Base-by-base conservation (phyloP, 2,888 invertebrate species). In the Germaria angustata region DNA sequence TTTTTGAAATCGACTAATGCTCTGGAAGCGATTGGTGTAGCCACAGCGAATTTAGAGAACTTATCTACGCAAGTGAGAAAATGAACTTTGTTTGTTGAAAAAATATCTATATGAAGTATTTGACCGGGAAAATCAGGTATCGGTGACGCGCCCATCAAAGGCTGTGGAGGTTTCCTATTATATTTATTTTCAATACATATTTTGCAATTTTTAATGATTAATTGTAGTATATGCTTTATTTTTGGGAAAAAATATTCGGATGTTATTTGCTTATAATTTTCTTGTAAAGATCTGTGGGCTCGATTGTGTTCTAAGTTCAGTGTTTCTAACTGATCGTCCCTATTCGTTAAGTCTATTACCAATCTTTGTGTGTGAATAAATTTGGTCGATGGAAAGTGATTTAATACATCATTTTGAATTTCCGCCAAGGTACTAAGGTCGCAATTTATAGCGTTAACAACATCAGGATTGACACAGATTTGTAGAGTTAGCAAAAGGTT, bases 191-290 rank as follows among this genome's bases (percentile, higher is more conserved):
- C 63, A 11, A 61, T 22, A 53, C 69, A 75, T 57, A 57, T 75
- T 78, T 65, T 75, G 46, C 68, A 75, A 55, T 69, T 76, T 34
- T 28, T 63, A 41, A 61, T 63, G 22, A 76, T 80, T 9, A 41
- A 32, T 34, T 59, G 55, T 13, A 73, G 49, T 9, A 57, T 76
- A 44, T 76, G 41, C 49, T 77, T 68, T 17, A 80, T 68, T 41
- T 84, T 75, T 13, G 72, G 71, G 20, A 71, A 68, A 49, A 69
- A 69, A 32, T 82, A 53, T n/a, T n/a, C n/a, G n/a, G n/a, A n/a
- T n/a, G n/a, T n/a, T n/a, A n/a, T n/a, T n/a, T n/a, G n/a, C n/a
- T n/a, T n/a, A n/a, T n/a, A n/a, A n/a, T n/a, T n/a, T n/a, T n/a
- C n/a, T n/a, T n/a, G n/a, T n/a, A n/a, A n/a, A 41, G 41, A 61